Base-by-base conservation (phyloP, 2,888 invertebrate species). In the Harpalus rubripes region DNA sequence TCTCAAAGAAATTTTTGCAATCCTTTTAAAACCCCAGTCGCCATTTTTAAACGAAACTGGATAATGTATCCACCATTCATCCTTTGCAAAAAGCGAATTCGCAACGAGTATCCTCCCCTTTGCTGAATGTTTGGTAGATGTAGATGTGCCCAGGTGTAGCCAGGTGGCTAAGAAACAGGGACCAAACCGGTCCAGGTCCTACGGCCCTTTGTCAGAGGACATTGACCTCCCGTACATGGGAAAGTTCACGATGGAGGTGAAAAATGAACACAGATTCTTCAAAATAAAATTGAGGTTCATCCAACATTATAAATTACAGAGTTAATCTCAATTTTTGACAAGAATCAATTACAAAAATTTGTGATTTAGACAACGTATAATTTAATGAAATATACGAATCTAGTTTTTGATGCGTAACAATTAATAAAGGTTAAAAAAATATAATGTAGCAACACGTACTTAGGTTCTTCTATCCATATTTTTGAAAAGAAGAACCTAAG, bases 171-270 rank as follows among this genome's bases (percentile, higher is more conserved):
- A 52, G 44, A 52, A 52, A 12, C 44, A 52, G 44, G 44, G 44
- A 32, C 44, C 44, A 52, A 52, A 52, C 44, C 44, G 44, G 44
- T 52, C 44, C 44, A 32, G 44, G 44, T 52, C 44, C 44, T 52
- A 52, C 44, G 44, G 44, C 44, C 44, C 44, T 52, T 52, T 52
- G 44, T 52, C 10, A 12, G 10, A 52, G 44, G 44, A 12, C 44
- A 52, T 12, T 52, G 44, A 52, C 44, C 44, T 52, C 44, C 12
- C 10, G 44, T 32, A 32, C 44, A 52, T 52, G 44, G 44, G 44
- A 52, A 52, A 52, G 44, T 52, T 52, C 10, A 52, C 44, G 44
- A 10, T 52, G 44, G 44, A 52, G 0, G 44, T 52, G 44, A 52
- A 52, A 52, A 52, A 52, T 5, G 44, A 52, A 52, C 44, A 12